These are phyloP conservation scores for Pinctada fucata DNA, from an alignment of 2,888 invertebrate species.

Conservation along the genomic window DNA sequence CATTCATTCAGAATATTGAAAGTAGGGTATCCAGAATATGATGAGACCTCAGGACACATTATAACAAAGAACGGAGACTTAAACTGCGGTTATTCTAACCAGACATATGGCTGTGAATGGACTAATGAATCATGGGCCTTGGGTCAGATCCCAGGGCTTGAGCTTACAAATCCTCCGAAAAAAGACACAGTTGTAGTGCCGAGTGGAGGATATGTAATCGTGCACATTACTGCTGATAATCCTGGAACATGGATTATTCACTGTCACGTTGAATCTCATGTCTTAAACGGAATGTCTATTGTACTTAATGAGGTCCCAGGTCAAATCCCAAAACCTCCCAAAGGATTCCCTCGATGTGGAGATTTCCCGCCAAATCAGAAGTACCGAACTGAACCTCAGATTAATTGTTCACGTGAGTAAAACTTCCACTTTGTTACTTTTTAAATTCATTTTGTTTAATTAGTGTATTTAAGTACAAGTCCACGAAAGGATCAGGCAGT, in stretches of 20 bases:
- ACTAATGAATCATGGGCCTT: background rate
- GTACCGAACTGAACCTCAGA: too few relatives aligned
- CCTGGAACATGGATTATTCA: background rate
- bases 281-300: background rate
- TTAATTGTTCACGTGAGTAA: too few relatives aligned
- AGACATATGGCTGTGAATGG: background rate
- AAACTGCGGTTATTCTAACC: background rate
- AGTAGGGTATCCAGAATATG: conserved; percentile 60
- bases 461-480: too few relatives aligned
- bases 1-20: conserved; percentile 70
- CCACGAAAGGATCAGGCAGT: too few relatives aligned
- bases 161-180: background rate
- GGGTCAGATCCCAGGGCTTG: background rate
- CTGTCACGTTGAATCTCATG: background rate
- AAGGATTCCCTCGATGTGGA: background rate
- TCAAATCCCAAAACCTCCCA: background rate
- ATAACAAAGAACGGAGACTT: background rate
- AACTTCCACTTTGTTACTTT: too few relatives aligned
- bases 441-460: too few relatives aligned
- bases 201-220: background rate
- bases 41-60: conserved; percentile 31
- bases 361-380: background rate
- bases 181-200: too few relatives aligned
- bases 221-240: background rate
- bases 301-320: background rate